These are phyloP conservation scores for Rhynchomys soricoides DNA, from an alignment of 2,113 vertebrate species.

Conservation along the genomic window DNA sequence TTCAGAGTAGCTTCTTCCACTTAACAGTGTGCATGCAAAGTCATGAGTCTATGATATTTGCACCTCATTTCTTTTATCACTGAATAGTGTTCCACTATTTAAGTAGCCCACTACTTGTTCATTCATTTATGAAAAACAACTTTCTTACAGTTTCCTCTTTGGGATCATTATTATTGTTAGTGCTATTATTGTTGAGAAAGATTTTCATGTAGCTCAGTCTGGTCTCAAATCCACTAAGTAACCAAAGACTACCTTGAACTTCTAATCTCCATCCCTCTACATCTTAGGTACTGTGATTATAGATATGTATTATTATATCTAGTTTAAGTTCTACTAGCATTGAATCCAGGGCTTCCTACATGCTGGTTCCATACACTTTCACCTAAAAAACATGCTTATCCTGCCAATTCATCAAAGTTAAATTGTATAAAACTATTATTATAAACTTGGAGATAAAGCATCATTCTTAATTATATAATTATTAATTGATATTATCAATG, in stretches of 20 bases:
- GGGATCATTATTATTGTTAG: neutral
- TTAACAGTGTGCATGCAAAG: neutral
- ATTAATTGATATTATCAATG: neutral
- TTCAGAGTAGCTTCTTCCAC: neutral
- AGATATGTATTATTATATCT: no score
- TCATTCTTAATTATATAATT: neutral
- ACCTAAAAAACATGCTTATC: neutral
- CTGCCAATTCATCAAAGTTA: neutral
- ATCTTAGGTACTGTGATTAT: neutral
- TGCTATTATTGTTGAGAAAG: neutral
- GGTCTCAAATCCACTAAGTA: neutral
- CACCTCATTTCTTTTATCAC: neutral
- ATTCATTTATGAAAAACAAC: neutral
- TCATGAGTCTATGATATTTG: neutral
- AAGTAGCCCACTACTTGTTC: neutral
- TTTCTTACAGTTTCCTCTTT: neutral
- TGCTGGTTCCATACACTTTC: neutral
- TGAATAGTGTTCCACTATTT: neutral
- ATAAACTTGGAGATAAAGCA: neutral
- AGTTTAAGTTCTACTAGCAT: neutral
- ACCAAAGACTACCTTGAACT: no score
- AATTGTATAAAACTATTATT: neutral
- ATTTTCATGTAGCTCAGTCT: neutral
- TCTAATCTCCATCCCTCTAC: neutral
- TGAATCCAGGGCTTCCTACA: neutral